Percentiles rank a stretch among this genome's conserved stretches.
Conservation (phyloP, 2,888 invertebrate species). For the Oscheius sp. region DNA sequence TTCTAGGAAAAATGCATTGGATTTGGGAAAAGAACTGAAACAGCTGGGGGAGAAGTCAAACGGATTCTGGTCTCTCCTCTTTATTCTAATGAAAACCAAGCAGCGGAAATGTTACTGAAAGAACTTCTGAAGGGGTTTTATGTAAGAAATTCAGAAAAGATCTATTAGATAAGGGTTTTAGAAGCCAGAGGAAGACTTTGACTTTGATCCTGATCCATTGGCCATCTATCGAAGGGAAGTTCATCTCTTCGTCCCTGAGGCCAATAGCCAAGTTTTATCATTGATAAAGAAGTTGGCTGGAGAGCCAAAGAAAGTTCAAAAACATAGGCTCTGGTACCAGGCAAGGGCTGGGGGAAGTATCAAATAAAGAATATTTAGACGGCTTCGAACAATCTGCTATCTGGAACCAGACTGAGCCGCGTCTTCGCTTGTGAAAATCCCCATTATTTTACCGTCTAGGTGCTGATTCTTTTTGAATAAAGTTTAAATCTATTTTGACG, state of each 20-base stretch:
- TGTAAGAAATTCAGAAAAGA: neutral
- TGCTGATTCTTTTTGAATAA: neutral
- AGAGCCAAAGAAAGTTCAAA: neutral
- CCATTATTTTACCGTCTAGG: slow-evolving; percentile 5
- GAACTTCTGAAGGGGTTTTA: slow-evolving; percentile 8
- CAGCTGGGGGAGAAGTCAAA: slow-evolving; percentile 4
- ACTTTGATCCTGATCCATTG: slow-evolving; percentile 34
- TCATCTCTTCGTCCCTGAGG: slow-evolving; percentile 29
- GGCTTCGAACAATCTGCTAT: neutral
- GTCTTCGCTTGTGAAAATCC: slow-evolving; percentile 7
- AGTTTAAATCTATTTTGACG: too few relatives aligned
- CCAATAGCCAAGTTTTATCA: neutral
- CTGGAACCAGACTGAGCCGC: neutral
- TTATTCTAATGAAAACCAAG: neutral
- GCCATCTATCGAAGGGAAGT: slow-evolving; percentile 32
- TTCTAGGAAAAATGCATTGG: slow-evolving; percentile 9
- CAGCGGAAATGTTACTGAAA: neutral
- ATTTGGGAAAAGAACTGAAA: slow-evolving; percentile 8
- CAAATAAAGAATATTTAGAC: slow-evolving; percentile 1
- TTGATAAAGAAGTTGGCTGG: slow-evolving; percentile 15
- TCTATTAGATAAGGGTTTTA: neutral
- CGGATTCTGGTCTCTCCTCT: neutral
- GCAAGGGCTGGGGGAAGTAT: neutral
- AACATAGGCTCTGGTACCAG: slow-evolving; percentile 25
- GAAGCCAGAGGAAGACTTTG: slow-evolving; percentile 33